A percentile compares a stretch with the other conserved stretches of the same genome.
Evolutionary conservation across 2,797 vertebrate species (phyloP).

Genomic region (Scyliorhinus canicula): DNA sequence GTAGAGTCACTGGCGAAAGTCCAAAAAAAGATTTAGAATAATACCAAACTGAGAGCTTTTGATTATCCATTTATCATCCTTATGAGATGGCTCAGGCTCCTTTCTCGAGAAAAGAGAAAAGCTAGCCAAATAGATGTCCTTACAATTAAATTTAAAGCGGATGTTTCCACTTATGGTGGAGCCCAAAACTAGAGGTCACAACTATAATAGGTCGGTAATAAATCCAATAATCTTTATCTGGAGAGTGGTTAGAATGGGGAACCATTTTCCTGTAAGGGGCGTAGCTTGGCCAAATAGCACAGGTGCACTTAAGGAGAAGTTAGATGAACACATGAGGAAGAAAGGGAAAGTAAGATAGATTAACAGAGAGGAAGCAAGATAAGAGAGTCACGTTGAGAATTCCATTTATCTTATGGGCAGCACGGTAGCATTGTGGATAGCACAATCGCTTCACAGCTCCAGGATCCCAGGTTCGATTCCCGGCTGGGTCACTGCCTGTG

Average conservation of each 20-base stretch:
- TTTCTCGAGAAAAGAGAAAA: too few species aligned
- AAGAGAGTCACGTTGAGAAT: not conserved
- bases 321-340: not conserved
- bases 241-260: too few species aligned
- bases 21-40: not conserved
- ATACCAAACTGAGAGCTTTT: not conserved
- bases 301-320: not conserved
- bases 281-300: not conserved
- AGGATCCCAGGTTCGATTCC: too few species aligned
- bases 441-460: too few species aligned
- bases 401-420: too few species aligned
- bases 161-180: too few species aligned
- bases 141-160: not conserved
- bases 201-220: not conserved
- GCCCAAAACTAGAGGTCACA: not conserved
- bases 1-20: not conserved
- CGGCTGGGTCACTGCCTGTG: too few species aligned
- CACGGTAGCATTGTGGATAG: too few species aligned
- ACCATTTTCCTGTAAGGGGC: not conserved
- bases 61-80: too few species aligned
- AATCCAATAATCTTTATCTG: not conserved
- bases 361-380: not conserved
- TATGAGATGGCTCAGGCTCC: too few species aligned
- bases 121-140: too few species aligned
- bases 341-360: not conserved